Base-by-base conservation (phyloP, 2,797 vertebrate genomes). In the Hozukius guyotensis region DNA sequence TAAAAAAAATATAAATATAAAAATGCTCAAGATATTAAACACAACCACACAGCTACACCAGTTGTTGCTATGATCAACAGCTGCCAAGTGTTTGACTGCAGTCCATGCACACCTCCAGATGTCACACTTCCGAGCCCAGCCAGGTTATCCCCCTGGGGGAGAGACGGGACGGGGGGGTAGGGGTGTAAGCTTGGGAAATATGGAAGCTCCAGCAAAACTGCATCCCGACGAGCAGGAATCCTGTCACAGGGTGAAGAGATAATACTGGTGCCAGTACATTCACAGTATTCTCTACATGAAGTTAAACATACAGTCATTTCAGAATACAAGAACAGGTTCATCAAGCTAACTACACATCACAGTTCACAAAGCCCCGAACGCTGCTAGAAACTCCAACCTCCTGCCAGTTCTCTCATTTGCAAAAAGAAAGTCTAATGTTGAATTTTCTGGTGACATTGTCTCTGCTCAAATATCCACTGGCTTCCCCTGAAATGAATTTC, bases 41-140 rank as follows among this genome's bases (percentile, higher is more conserved):
- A 49, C 46, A 10, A 24, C 67, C 10, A 24, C 57, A 77, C 75
- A 85, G 79, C 71, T 68, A 64, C 75, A 76, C n/a, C n/a, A 69
- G 62, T 76, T 75, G 77, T 63, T 79, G 75, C 74, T 73, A 7
- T 61, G 59, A 81, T 82, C 53, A 63, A 31, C 77, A 60, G 42
- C 72, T 63, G 78, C 69, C 56, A 78, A 60, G 56, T 57, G 31
- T 76, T 84, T 75, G 75, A 81, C 32, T 49, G 72, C 49, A 31
- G 34, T 66, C n/a, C 60, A 42, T 29, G 31, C 57, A 38, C 59
- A 59, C 75, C 20, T 60, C 83, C 89, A 87, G 84, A 89, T 89
- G 85, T 85, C 78, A 29, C 68, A 46, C 75, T 69, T 49, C 59
- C 4, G 18, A 83, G 77, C 63, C 60, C 1, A 16, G 81, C 75